A percentile compares a stretch with the other conserved stretches of the same genome.
These are phyloP conservation scores for Thumatha senex DNA, from an alignment of 2,888 invertebrate species.

Conservation along the genomic window DNA sequence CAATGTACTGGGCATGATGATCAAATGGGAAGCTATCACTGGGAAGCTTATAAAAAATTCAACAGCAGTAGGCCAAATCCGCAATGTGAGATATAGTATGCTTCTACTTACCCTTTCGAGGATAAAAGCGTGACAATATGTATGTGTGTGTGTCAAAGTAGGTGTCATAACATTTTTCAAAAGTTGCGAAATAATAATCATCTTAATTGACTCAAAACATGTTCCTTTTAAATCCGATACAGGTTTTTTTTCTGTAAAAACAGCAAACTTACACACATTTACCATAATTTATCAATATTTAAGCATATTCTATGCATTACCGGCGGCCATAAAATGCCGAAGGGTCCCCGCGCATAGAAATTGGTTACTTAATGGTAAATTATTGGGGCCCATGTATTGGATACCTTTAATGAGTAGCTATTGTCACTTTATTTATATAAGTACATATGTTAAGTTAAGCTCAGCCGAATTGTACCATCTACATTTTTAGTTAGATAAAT, in stretches of 20 bases:
- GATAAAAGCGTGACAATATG: too few species aligned
- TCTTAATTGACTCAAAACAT: neutral
- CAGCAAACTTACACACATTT: slow-evolving; percentile 22
- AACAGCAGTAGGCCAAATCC: too few species aligned
- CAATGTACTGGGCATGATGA: too few species aligned
- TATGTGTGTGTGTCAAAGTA: too few species aligned
- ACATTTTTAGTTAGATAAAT: too few species aligned
- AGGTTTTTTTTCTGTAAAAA: slow-evolving; percentile 6
- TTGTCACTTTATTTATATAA: slow-evolving; percentile 12
- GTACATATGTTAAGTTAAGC: neutral
- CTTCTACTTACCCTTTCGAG: too few species aligned
- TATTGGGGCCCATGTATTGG: slow-evolving; percentile 18
- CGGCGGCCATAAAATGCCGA: slow-evolving; percentile 30
- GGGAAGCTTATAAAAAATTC: too few species aligned
- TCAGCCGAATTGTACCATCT: neutral
- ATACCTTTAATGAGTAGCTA: slow-evolving; percentile 27
- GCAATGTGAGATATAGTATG: too few species aligned
- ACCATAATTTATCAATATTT: slow-evolving; percentile 35
- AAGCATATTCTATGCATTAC: slow-evolving; percentile 37
- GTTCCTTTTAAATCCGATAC: neutral
- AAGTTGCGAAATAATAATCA: too few species aligned
- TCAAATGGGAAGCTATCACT: too few species aligned
- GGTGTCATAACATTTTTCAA: too few species aligned
- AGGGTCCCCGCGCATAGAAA: slow-evolving; percentile 34
- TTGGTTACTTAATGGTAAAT: slow-evolving; percentile 34